Evolutionary conservation across 2,113 vertebrate genomes (phyloP).

Genomic region (Ifrita kowaldi): DNA sequence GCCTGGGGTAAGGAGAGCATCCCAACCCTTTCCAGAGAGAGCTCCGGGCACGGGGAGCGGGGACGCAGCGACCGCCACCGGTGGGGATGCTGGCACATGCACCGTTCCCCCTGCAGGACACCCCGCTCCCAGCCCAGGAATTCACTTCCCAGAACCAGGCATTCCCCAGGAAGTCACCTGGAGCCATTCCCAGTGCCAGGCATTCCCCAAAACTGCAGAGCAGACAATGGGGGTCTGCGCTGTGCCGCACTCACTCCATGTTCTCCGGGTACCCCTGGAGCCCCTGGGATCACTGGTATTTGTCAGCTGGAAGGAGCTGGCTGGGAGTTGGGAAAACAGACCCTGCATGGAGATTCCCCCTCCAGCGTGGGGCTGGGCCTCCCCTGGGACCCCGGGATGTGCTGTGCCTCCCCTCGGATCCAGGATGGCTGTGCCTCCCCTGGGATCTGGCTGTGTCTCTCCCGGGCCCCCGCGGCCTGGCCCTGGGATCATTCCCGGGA

Average conservation of each 20-base stretch:
- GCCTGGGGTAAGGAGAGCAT: constrained; percentile 82
- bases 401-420: neutral
- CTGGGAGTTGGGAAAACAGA: neutral
- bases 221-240: accelerated
- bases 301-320: neutral
- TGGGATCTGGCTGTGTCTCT: neutral
- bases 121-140: neutral
- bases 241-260: accelerated
- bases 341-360: neutral
- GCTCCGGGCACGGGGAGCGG: neutral
- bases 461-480: neutral
- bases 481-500: neutral
- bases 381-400: accelerated
- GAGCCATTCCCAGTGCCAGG: neutral
- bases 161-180: neutral
- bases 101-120: neutral
- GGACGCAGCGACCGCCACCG: accelerated
- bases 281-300: neutral
- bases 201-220: neutral
- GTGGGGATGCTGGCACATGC: accelerated
- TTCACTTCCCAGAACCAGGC: neutral
- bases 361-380: neutral
- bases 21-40: accelerated
- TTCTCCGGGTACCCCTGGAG: neutral
- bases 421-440: neutral